A percentile compares a stretch with the other conserved stretches of the same genome.
These are phyloP conservation scores for Notodonta ziczac DNA, from an alignment of 2,888 invertebrate species.

Conservation along the genomic window DNA sequence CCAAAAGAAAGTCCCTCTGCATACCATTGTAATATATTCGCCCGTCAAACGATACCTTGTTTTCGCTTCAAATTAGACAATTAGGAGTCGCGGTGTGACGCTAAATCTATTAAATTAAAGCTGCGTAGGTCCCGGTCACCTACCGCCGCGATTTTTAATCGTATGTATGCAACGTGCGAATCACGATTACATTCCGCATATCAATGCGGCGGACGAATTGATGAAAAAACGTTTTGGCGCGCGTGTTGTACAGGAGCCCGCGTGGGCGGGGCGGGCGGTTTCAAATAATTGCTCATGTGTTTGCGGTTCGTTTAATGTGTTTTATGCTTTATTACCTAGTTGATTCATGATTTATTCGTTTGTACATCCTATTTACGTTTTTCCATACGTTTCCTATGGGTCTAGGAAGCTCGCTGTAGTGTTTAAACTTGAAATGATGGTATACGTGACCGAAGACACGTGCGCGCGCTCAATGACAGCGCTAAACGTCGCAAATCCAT, in stretches of 20 bases:
- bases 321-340: conserved; percentile 15
- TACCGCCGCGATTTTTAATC: conserved; percentile 82
- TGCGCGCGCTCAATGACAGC: conserved; percentile 35
- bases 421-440: conserved; percentile 39
- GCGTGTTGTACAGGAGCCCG: conserved; percentile 62
- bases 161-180: conserved; percentile 82
- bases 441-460: conserved; percentile 39
- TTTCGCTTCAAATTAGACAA: conserved; percentile 84
- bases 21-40: conserved; percentile 78
- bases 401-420: conserved; percentile 21
- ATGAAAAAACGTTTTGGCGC: conserved; percentile 68
- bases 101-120: conserved; percentile 82
- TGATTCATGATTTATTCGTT: neutral
- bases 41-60: conserved; percentile 69
- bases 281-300: conserved; percentile 46
- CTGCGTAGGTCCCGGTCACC: conserved; percentile 76
- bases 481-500: conserved; percentile 34
- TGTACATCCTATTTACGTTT: conserved; percentile 6
- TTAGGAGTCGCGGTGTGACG: conserved; percentile 76
- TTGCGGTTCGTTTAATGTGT: conserved; percentile 26
- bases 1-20: conserved; percentile 82
- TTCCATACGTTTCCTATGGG: conserved; percentile 30
- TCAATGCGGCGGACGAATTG: conserved; percentile 78
- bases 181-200: conserved; percentile 77
- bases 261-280: conserved; percentile 54